Percentiles rank a stretch among this genome's conserved stretches.
Conservation (phyloP, 2,797 vertebrate genomes). For the Falco rusticolus region DNA sequence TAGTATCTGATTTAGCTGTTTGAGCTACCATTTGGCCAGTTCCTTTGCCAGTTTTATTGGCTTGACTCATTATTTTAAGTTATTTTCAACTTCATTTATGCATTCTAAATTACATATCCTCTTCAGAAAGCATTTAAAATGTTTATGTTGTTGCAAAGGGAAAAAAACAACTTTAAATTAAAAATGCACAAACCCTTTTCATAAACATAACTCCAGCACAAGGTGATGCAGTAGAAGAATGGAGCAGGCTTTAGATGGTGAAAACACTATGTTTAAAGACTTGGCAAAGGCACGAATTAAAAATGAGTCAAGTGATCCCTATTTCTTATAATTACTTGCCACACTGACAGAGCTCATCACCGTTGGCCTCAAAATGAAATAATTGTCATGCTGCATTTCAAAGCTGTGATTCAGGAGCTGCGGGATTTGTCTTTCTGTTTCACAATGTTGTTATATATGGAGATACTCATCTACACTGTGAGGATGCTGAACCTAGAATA, state of each 20-base stretch:
- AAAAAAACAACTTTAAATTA: background rate
- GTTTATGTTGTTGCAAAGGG: background rate
- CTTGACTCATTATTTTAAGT: constrained; percentile 10
- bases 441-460: background rate
- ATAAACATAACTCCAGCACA: background rate
- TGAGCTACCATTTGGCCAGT: background rate
- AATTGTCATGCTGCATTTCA: constrained; percentile 6
- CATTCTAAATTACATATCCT: background rate
- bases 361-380: background rate
- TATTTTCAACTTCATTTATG: background rate
- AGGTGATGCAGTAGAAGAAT: background rate
- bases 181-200: background rate
- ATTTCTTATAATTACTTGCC: background rate
- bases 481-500: background rate
- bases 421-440: background rate
- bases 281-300: constrained; percentile 7
- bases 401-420: constrained; percentile 20
- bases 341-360: background rate
- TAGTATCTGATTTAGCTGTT: background rate
- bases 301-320: background rate
- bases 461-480: background rate
- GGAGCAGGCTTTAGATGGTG: background rate
- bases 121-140: background rate
- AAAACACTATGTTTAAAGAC: background rate
- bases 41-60: background rate